Percentiles rank a stretch among this genome's conserved stretches.
Conservation (phyloP, 1,140 invertebrate species). For the Cotesia vestalis region DNA sequence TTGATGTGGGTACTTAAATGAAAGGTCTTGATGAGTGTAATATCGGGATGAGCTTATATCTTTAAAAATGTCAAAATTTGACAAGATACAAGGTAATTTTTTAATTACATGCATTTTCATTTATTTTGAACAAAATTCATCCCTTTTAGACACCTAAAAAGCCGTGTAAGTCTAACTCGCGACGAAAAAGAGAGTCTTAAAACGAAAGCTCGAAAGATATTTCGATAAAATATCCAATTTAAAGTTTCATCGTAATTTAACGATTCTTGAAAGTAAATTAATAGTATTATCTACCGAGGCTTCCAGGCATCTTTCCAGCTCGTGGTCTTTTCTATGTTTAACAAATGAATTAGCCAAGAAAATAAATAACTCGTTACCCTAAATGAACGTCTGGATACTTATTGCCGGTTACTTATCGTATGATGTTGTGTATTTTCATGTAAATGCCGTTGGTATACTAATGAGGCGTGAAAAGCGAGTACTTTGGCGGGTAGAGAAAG, state of each 20-base stretch:
- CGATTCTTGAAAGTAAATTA: slow-evolving; percentile 63
- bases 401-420: not conserved
- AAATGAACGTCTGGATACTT: not conserved
- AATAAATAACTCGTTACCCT: not conserved
- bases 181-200: not conserved
- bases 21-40: too few relatives aligned
- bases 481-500: not conserved
- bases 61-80: too few relatives aligned
- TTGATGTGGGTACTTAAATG: too few relatives aligned
- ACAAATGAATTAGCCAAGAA: not conserved
- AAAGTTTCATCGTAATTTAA: slow-evolving; percentile 65
- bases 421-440: not conserved
- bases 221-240: slow-evolving; percentile 64
- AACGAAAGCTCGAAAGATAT: slow-evolving; percentile 46
- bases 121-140: too few relatives aligned
- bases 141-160: too few relatives aligned
- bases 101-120: too few relatives aligned
- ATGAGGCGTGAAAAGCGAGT: not conserved
- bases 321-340: slow-evolving; percentile 12
- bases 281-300: slow-evolving; percentile 57
- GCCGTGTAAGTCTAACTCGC: too few relatives aligned
- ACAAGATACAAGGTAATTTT: too few relatives aligned
- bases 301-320: slow-evolving; percentile 34
- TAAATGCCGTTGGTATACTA: too few relatives aligned
- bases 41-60: too few relatives aligned